Evolutionary conservation across 1,140 invertebrate genomes (phyloP), one percentile per base, ranked within the genome.

Genomic region (Trichogramma pretiosum): DNA sequence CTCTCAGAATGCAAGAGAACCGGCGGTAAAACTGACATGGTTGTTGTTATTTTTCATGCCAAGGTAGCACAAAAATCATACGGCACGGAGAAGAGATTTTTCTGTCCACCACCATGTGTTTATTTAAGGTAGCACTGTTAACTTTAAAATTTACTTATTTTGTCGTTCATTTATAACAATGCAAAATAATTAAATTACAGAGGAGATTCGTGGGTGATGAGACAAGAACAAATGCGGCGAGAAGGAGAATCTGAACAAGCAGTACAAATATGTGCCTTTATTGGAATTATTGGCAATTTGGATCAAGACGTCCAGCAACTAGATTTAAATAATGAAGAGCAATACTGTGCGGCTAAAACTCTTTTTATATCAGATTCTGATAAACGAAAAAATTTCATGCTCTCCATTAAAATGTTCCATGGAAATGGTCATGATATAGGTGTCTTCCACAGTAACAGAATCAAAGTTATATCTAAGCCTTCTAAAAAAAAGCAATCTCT

Each of bases 61-160:
- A 99, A 99, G 79, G 88, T 91, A 21, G 96, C 96, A 19, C 96
- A 99, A 70, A 99, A 99, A 65, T 98, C 94, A 0, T 99, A 99
- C 68, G 96, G 96, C 42, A 98, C 98, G 72, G 96, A 99, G 65
- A 99, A 99, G 73, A 77, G 95, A 54, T 99, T 99, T 74, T 99
- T 99, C 73, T 99, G 95, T 65, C 96, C 96, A 2, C 96, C 96
- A 3, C 96, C 96, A 0, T 99, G 95, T 69, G 95, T 99, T 57
- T 99, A 99, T 71, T 72, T 99, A 33, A 89, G 48, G 48, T 50
- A 41, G 24, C 24, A 11, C 13, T 22, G 14, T 4, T 19, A 5
- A 22, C 18, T 5, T 36, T 34, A 43, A 22, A 43, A 34, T 26
- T 32, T 10, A 32, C 10, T 41, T 16, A 28, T 41, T 26, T 8